A percentile compares a stretch with the other conserved stretches of the same genome.
Conservation (phyloP, 2,888 invertebrate species). For the Limenitis camilla region DNA sequence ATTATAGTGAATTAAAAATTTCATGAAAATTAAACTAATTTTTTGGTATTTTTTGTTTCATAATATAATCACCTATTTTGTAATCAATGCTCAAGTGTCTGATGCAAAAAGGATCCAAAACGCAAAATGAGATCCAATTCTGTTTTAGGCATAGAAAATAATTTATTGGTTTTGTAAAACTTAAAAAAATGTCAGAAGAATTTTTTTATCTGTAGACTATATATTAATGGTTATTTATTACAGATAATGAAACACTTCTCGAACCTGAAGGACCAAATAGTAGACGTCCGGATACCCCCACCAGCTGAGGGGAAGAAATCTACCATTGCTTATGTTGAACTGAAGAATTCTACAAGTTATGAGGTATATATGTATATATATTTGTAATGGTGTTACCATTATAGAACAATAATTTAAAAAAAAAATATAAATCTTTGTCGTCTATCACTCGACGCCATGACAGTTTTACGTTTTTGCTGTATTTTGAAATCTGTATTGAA, state of each 20-base stretch:
- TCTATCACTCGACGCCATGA: not conserved
- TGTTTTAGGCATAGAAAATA: no score
- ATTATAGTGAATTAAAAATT: no score
- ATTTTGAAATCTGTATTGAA: not conserved
- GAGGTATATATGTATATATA: constrained; percentile 56
- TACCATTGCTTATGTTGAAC: constrained; percentile 59
- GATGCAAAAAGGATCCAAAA: no score
- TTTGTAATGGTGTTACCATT: not conserved
- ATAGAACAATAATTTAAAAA: not conserved
- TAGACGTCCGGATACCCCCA: constrained; percentile 54
- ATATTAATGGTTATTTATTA: constrained; percentile 19
- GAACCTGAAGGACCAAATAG: constrained; percentile 49
- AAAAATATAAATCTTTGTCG: not conserved
- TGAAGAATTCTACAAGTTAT: constrained; percentile 51
- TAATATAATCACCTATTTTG: no score
- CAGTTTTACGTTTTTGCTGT: not conserved
- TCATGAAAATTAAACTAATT: no score
- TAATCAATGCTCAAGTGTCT: no score
- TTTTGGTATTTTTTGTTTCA: no score
- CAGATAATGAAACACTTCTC: constrained; percentile 58
- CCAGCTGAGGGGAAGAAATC: constrained; percentile 43
- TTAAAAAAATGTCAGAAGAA: no score
- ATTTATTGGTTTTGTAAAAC: no score
- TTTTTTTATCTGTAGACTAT: no score
- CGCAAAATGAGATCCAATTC: no score